phyloP scores from a whole-genome alignment of 2,888 invertebrate genomes.

The Malthinus flaveolus region DNA sequence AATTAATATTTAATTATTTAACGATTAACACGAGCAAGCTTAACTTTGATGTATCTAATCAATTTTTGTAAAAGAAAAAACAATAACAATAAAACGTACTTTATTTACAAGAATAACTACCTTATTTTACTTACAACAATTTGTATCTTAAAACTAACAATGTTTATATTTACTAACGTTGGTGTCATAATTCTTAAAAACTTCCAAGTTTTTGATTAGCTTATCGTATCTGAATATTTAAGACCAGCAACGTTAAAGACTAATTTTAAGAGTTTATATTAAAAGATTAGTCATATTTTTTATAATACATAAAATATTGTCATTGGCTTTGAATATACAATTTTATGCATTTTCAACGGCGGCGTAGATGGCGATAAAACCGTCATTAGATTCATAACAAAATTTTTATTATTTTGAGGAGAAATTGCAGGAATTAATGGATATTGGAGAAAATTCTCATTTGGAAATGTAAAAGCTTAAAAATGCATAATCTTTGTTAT shows the following conservation, averaged over 20 bases:
- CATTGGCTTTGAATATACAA: background rate
- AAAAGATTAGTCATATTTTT: background rate
- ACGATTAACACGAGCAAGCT: no score
- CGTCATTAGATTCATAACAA: no score
- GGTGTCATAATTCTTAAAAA: slow-evolving; percentile 9
- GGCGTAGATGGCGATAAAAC: no score
- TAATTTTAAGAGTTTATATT: background rate
- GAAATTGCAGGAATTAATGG: no score
- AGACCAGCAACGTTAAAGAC: background rate
- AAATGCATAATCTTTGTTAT: no score
- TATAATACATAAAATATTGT: slow-evolving; percentile 3
- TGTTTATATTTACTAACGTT: slow-evolving; percentile 9
- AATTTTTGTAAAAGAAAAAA: background rate
- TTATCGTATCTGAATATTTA: background rate
- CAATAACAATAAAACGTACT: slow-evolving; percentile 10
- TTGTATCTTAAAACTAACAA: slow-evolving; percentile 8
- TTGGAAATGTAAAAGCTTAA: no score
- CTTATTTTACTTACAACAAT: background rate
- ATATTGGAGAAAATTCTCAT: no score
- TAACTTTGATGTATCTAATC: background rate
- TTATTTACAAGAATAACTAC: slow-evolving; percentile 11
- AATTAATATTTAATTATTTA: no score
- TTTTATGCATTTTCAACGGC: no score
- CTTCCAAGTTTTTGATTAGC: background rate
- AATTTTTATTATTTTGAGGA: no score